phyloP scores from a whole-genome alignment of 2,113 vertebrate species.

The Grantiella picta region DNA sequence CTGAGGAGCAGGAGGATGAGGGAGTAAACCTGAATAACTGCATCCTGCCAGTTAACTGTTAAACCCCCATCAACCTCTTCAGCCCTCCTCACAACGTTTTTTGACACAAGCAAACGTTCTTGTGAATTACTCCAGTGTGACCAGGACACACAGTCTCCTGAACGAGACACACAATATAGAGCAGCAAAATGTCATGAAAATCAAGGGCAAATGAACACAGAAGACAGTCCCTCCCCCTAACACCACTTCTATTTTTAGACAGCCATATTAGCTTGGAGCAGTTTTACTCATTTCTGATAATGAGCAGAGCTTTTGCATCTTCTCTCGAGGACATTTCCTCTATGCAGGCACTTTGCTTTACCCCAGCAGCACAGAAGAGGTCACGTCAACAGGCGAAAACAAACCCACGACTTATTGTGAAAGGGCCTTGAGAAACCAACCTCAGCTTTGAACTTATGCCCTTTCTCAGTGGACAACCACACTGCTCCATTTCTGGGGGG shows the following conservation, averaged over 20 bases:
- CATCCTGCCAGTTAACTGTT: not conserved
- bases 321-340: conserved; percentile 6
- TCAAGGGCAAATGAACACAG: conserved; percentile 26
- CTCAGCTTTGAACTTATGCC: not conserved
- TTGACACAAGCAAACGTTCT: not conserved
- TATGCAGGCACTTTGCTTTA: not conserved
- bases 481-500: rapidly evolving
- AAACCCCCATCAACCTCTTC: not conserved
- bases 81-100: not conserved
- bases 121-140: not conserved
- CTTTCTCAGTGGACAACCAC: not conserved
- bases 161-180: not conserved
- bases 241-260: conserved; percentile 46
- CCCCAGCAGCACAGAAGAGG: not conserved
- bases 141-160: not conserved
- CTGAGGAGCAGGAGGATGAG: not conserved
- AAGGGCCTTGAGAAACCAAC: not conserved
- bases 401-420: not conserved
- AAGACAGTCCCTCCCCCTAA: conserved; percentile 18
- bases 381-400: rapidly evolving
- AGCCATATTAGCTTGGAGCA: conserved; percentile 49
- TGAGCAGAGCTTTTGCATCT: conserved; percentile 31
- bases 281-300: conserved; percentile 34
- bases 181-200: conserved; percentile 43
- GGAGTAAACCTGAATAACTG: not conserved